phyloP scores from a whole-genome alignment of 2,797 vertebrate genomes.

The Gorsachius magnificus region DNA sequence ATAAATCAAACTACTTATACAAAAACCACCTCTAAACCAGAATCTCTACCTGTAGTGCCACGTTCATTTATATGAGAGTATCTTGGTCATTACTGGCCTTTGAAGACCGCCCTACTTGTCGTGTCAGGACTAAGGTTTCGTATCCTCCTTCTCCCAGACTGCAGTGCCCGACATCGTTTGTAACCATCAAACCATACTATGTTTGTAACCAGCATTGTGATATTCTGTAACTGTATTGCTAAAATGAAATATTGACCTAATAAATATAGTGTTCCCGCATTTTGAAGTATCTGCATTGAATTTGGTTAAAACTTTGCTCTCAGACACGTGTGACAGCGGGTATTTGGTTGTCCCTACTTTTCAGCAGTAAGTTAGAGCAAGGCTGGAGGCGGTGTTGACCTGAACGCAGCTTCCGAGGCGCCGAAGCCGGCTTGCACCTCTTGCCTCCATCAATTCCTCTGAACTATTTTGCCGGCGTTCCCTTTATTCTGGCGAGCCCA shows the following conservation, averaged over 20 bases:
- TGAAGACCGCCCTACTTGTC: constrained; percentile 57
- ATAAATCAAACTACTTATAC: constrained; percentile 58
- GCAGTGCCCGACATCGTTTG: constrained; percentile 77
- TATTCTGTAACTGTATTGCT: constrained; percentile 87
- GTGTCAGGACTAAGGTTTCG: constrained; percentile 71
- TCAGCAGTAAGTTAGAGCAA: accelerated
- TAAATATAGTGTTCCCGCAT: constrained; percentile 83
- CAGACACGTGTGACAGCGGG: accelerated
- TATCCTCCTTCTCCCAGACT: constrained; percentile 61
- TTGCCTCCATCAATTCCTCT: accelerated
- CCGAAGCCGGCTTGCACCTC: neutral
- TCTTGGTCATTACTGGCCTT: constrained; percentile 58
- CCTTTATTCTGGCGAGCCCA: neutral
- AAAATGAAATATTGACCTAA: constrained; percentile 79
- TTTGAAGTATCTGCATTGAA: constrained; percentile 37
- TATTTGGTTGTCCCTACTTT: accelerated
- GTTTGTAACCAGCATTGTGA: constrained; percentile 90
- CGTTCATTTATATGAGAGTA: constrained; percentile 73
- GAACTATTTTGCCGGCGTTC: accelerated
- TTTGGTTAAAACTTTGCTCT: neutral
- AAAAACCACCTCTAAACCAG: neutral
- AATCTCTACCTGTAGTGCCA: constrained; percentile 79
- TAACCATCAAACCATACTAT: constrained; percentile 81
- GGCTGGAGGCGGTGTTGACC: neutral
- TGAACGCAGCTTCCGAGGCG: accelerated